A percentile compares a stretch with the other conserved stretches of the same genome.
Conservation (phyloP, 1,140 invertebrate genomes). For the Parasteatoda tepidariorum region DNA sequence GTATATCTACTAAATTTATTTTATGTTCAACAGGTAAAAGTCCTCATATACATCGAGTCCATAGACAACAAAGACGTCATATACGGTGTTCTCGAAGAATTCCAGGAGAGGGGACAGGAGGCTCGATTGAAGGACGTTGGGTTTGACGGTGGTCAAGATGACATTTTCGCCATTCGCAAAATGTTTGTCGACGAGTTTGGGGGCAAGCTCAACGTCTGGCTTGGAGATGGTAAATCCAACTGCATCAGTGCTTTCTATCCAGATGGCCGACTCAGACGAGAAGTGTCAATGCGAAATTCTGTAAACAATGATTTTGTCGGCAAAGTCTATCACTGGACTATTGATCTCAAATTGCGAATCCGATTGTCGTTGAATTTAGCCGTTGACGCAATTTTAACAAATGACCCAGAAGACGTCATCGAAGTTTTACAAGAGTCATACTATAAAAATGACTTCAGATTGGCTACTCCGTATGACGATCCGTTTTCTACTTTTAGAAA, state of each 20-base stretch:
- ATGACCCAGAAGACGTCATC: constrained; percentile 56
- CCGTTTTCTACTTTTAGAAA: no score
- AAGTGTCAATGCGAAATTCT: constrained; percentile 1
- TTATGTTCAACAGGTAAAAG: constrained; percentile 3
- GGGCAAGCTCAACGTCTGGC: constrained; percentile 38
- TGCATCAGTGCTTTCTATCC: constrained; percentile 56
- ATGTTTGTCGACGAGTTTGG: background rate
- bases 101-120: background rate
- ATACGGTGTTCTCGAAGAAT: constrained; percentile 7
- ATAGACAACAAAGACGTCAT: background rate
- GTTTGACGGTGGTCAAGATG: constrained; percentile 19
- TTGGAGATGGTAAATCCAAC: constrained; percentile 47
- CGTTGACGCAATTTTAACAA: constrained; percentile 59
- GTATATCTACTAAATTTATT: no score
- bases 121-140: constrained; percentile 17
- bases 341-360: constrained; percentile 50
- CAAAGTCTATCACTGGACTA: constrained; percentile 59
- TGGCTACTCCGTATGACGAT: constrained; percentile 39
- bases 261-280: constrained; percentile 15
- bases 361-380: constrained; percentile 23
- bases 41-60: constrained; percentile 9
- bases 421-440: constrained; percentile 38
- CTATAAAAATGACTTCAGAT: constrained; percentile 19
- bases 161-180: background rate
- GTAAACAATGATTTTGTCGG: background rate